Evolutionary conservation across 2,888 invertebrate species (phyloP), one percentile per base, ranked within the genome.

Genomic region (Steinernema hermaphroditum): DNA sequence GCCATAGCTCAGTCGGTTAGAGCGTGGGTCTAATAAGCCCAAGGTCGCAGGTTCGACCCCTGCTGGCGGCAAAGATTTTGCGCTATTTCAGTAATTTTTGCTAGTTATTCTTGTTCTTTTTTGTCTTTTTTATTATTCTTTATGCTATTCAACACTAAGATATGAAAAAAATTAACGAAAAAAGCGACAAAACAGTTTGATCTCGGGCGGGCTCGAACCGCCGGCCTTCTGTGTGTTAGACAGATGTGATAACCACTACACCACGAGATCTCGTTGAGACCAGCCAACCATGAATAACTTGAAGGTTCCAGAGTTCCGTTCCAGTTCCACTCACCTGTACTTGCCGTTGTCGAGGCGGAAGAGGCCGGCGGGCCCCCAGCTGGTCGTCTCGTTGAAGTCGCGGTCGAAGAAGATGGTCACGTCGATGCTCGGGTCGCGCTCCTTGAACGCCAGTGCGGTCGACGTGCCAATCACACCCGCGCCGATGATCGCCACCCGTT

Each of bases 41-140:
- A 83, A 83, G 83, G 82, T 84, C 83, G 80, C 81, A 84, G 83
- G 83, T 83, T 83, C 83, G 83, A 84, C 82, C 83, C 82, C 84
- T 83, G 81, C 80, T 82, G 81, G 81, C 82, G 83, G 83, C 84
- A 85, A 81, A 82, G 71, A 34, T 68, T 78, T 81, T 83, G 80
- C n/a, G n/a, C n/a, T n/a, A n/a, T n/a, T n/a, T n/a, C n/a, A n/a
- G n/a, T n/a, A n/a, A n/a, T n/a, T n/a, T n/a, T n/a, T n/a, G n/a
- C n/a, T n/a, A n/a, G n/a, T n/a, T n/a, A n/a, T n/a, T n/a, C n/a
- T n/a, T n/a, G n/a, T n/a, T n/a, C n/a, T n/a, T n/a, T n/a, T n/a
- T n/a, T n/a, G n/a, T n/a, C n/a, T n/a, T n/a, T n/a, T n/a, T n/a
- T n/a, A n/a, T n/a, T n/a, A n/a, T n/a, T n/a, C n/a, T n/a, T n/a